These are phyloP conservation scores for Diadegma fenestrale DNA, from an alignment of 2,888 invertebrate species.

Conservation along the genomic window DNA sequence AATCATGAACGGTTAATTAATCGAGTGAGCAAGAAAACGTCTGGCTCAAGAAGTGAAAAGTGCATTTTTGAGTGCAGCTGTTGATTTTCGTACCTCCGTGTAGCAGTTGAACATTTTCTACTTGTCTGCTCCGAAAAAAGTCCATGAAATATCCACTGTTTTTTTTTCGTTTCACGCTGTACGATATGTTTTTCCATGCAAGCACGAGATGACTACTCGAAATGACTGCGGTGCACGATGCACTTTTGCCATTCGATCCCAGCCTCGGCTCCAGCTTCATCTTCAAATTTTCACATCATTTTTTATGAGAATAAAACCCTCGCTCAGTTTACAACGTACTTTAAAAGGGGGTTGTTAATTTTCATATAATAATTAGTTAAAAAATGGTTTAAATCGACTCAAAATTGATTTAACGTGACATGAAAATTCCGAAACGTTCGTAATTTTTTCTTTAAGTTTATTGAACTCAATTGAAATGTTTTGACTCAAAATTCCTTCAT, in stretches of 20 bases:
- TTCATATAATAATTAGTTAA: background rate
- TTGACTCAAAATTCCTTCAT: background rate
- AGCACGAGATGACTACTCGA: constrained; percentile 71
- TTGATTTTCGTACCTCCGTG: constrained; percentile 84
- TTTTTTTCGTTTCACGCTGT: constrained; percentile 73
- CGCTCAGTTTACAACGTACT: background rate
- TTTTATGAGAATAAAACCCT: background rate
- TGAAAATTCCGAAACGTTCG: background rate
- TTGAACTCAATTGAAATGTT: background rate
- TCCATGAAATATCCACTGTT: constrained; percentile 80
- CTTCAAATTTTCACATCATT: constrained; percentile 27
- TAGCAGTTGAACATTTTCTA: constrained; percentile 86
- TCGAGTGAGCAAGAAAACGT: background rate
- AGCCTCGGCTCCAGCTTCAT: constrained; percentile 59
- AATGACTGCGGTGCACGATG: background rate
- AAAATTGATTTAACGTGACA: background rate
- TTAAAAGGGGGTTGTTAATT: background rate
- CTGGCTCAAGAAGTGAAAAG: background rate
- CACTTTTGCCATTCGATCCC: constrained; percentile 48
- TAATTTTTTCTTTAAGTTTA: background rate
- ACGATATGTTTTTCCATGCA: constrained; percentile 79
- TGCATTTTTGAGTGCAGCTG: background rate
- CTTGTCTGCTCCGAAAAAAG: constrained; percentile 86
- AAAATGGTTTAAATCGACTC: background rate
- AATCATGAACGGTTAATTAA: background rate